Evolutionary conservation across 2,113 vertebrate genomes (phyloP), one percentile per base, ranked within the genome.

Genomic region (Perca schrenkii): DNA sequence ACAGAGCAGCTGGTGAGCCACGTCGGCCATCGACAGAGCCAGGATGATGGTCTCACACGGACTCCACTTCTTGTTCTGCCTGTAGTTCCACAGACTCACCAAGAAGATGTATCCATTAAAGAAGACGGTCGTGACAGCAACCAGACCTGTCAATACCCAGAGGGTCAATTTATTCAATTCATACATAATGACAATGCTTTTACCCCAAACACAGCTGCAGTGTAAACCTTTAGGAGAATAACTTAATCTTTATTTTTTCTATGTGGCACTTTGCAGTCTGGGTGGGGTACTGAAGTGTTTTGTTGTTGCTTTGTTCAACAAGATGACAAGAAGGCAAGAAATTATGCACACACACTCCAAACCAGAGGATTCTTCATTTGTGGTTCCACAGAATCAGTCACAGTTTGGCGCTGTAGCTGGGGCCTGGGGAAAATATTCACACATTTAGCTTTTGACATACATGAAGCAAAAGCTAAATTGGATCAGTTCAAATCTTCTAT

Each of bases 71-170:
- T 93, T 94, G 21, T 93, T 90, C 74, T 90, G 74, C 68, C 56
- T 86, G 75, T 88, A 88, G 77, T 53, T 91, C 56, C 70, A 81
- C 53, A 93, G 62, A 49, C 88, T 95, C 83, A 82, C 88, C 74
- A 94, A n/a, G 36, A 95, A 46, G 68, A 96, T 93, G 78, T 89
- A 96, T 46, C 77, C 57, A 16, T 96, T 96, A 40, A 93, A 95
- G 90, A 96, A 94, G 46, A 95, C 69, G 0, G 94, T 95, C 0
- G 88, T 69, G 76, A 91, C 50, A 0, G 92, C 91, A n/a, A 92
- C 8, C 28, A 91, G 49, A 52, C 93, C 91, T 0, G 88, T 93
- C 77, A 93, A 4, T 0, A 91, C 22, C 95, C 95, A 95, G 74
- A 95, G 70, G 50, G 13, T 0, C 43, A 90, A 3, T 79, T 92